phyloP scores from a whole-genome alignment of 2,888 invertebrate genomes.

The Azorinus chamasolen region DNA sequence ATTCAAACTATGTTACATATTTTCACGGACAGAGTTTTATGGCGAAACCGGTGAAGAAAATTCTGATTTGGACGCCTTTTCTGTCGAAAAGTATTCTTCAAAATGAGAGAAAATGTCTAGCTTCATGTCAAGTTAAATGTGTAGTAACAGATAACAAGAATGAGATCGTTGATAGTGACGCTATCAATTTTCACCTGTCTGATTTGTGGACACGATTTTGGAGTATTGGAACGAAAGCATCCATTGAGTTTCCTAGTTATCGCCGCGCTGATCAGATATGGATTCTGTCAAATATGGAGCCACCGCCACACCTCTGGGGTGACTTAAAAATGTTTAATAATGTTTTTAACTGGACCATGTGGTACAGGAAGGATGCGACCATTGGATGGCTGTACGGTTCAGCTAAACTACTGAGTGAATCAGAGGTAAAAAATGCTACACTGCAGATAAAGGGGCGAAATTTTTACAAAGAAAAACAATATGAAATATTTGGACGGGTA shows the following conservation, averaged over 20 bases:
- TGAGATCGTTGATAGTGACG: slow-evolving; percentile 67
- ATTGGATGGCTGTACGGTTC: slow-evolving; percentile 70
- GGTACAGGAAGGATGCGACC: slow-evolving; percentile 73
- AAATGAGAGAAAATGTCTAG: slow-evolving; percentile 24
- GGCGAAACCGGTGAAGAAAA: slow-evolving; percentile 43
- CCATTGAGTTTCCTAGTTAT: slow-evolving; percentile 57
- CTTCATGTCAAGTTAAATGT: slow-evolving; percentile 37
- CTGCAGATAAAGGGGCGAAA: slow-evolving; percentile 32
- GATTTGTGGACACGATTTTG: slow-evolving; percentile 62
- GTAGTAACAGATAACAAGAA: slow-evolving; percentile 62
- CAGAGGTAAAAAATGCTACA: slow-evolving; percentile 23
- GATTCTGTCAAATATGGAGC: slow-evolving; percentile 75
- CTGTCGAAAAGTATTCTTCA: slow-evolving; percentile 8
- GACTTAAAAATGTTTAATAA: slow-evolving; percentile 59
- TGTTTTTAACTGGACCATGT: slow-evolving; percentile 77
- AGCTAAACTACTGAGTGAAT: slow-evolving; percentile 30
- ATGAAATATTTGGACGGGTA: slow-evolving; percentile 36
- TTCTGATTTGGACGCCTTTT: slow-evolving; percentile 46
- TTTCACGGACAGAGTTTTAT: slow-evolving; percentile 28
- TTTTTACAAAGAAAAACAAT: slow-evolving; percentile 55
- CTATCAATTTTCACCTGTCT: slow-evolving; percentile 71
- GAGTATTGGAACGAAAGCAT: slow-evolving; percentile 48
- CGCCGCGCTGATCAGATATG: slow-evolving; percentile 72
- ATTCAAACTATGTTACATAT: no score
- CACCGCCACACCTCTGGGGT: slow-evolving; percentile 69